These are phyloP conservation scores for Myodes glareolus DNA, from an alignment of 2,113 vertebrate species.

Conservation along the genomic window DNA sequence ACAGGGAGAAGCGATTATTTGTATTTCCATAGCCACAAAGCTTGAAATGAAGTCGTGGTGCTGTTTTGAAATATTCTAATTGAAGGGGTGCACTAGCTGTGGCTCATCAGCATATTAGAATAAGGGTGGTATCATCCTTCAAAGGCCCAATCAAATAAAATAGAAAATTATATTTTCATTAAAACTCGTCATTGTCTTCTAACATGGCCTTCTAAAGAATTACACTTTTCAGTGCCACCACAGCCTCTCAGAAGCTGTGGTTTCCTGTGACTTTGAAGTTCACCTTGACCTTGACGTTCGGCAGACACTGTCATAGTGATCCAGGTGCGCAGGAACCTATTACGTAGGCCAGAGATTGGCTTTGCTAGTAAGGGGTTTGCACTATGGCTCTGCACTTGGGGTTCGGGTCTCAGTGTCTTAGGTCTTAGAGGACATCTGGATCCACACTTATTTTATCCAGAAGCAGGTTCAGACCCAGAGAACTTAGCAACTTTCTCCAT, in stretches of 20 bases:
- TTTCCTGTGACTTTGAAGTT: slow-evolving; percentile 15
- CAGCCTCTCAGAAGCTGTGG: neutral
- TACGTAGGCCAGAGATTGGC: neutral
- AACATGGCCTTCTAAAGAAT: neutral
- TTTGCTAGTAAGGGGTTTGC: neutral
- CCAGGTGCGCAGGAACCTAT: neutral
- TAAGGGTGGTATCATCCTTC: neutral
- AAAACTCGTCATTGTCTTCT: slow-evolving; percentile 1
- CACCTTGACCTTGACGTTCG: neutral
- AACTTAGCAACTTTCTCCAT: neutral
- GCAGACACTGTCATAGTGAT: neutral
- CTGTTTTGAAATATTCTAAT: slow-evolving; percentile 18
- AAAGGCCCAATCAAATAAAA: slow-evolving; percentile 15
- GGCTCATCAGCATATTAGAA: neutral
- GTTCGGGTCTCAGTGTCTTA: neutral
- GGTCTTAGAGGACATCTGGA: neutral
- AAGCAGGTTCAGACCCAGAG: neutral
- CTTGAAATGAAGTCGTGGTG: neutral
- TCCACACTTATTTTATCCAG: neutral
- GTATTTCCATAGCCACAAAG: neutral
- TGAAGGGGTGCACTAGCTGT: neutral
- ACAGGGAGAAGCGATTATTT: neutral
- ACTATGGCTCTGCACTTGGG: neutral
- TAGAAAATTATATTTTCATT: neutral
- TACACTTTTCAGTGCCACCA: neutral